phyloP scores from a whole-genome alignment of 2,113 vertebrate genomes.

The Ophthalmolycus amberensis region DNA sequence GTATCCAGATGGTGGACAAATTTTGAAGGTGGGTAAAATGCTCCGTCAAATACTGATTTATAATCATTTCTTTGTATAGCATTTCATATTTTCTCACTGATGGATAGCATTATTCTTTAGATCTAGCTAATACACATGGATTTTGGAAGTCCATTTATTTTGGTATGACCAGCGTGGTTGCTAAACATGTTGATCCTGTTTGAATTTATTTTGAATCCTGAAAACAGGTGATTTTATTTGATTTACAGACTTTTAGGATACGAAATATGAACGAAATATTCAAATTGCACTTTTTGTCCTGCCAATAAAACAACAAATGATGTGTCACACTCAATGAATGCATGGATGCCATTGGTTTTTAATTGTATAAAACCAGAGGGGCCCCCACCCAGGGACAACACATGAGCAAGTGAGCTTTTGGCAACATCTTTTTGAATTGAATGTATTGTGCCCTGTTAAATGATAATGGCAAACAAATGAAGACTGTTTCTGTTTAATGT shows the following conservation, averaged over 20 bases:
- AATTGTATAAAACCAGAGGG: not conserved
- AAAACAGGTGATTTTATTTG: no score
- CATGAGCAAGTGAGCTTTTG: no score
- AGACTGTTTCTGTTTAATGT: no score
- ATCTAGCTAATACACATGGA: not conserved
- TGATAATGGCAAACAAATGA: no score
- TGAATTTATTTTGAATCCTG: not conserved
- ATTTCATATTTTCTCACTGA: not conserved
- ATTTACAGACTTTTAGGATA: no score
- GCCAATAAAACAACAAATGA: not conserved
- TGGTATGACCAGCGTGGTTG: not conserved
- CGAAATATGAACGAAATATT: no score
- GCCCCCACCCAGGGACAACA: no score
- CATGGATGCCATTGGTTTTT: not conserved
- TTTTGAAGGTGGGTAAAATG: slow-evolving; percentile 83
- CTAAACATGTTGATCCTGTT: not conserved
- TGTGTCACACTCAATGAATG: not conserved
- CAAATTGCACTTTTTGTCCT: no score
- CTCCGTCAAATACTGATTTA: not conserved
- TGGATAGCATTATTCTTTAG: not conserved
- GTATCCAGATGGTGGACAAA: slow-evolving; percentile 90
- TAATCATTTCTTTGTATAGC: not conserved
- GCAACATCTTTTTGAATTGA: no score
- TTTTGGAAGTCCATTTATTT: not conserved
- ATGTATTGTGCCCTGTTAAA: no score